Base-by-base conservation (phyloP, 1,140 invertebrate genomes). In the Euura lappo region DNA sequence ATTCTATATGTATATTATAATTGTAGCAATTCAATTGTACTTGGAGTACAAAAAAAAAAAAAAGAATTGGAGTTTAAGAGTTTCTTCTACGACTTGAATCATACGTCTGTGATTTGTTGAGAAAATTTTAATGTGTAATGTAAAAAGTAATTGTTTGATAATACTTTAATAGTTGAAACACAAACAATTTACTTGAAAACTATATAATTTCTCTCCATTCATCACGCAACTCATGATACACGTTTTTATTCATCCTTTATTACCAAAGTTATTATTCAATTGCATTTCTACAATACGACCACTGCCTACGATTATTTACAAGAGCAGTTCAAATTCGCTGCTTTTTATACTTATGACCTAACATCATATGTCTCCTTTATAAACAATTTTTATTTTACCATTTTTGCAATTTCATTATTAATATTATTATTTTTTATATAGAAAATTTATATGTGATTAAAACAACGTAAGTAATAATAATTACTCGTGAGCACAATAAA, bases 401-500 rank as follows among this genome's bases (percentile, higher is more conserved):
- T 28, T 28, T 28, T 28, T 28, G 28, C 28, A 28, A 28, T 28
- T 28, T 28, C 28, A 28, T 28, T 28, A 28, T 28, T 28, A 28
- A 28, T 28, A 28, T 28, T 28, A 28, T 28, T 28, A 28, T 28
- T 28, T n/a, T 28, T 28, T 60, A 60, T 60, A 85, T 86, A 86
- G 84, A 86, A 86, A 86, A 86, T 86, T 84, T 85, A 82, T 28
- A 28, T 83, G 77, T 82, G 80, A 85, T 85, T 83, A 86, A 86
- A 86, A 86, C 80, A 86, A 86, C 78, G 73, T 82, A 84, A 80
- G 78, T 80, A 79, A 83, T 67, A 72, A 79, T 81, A 76, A 77
- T 82, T 82, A 84, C 75, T 82, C 78, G 75, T 84, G 83, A 85
- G 83, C 83, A 85, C 77, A 79, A 85, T 86, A 87, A 86, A 84